Percentiles rank a stretch among this genome's conserved stretches.
Evolutionary conservation across 2,113 vertebrate species (phyloP).

Genomic region (Hyla sarda): DNA sequence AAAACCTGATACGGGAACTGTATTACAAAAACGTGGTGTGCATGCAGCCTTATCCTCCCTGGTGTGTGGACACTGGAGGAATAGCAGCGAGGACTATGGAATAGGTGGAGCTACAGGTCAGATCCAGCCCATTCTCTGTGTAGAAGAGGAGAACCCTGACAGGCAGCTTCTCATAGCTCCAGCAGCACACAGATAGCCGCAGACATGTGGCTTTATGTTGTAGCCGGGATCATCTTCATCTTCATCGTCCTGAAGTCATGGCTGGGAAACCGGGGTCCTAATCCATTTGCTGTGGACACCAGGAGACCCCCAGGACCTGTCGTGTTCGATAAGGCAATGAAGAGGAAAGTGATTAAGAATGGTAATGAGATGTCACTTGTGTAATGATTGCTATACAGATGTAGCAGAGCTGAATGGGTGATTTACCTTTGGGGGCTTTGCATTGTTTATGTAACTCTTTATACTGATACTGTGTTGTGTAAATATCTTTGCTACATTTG

Average conservation of each 20-base stretch:
- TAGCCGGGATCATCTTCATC: slow-evolving; percentile 45
- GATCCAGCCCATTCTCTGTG: slow-evolving; percentile 18
- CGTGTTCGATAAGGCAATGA: slow-evolving; percentile 78
- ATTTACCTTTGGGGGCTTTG: too few relatives aligned
- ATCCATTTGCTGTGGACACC: slow-evolving; percentile 79
- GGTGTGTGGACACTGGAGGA: neutral
- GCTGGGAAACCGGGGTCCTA: slow-evolving; percentile 55
- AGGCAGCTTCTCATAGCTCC: neutral
- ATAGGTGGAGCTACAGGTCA: neutral
- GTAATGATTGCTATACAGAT: neutral
- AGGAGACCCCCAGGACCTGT: slow-evolving; percentile 76
- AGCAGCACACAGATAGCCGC: neutral
- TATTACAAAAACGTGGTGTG: too few relatives aligned
- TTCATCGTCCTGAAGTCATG: neutral
- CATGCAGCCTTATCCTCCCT: too few relatives aligned
- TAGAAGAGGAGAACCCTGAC: neutral
- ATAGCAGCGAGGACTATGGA: neutral
- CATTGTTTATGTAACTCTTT: too few relatives aligned
- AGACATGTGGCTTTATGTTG: slow-evolving; percentile 61
- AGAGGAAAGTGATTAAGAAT: slow-evolving; percentile 86
- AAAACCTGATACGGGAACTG: too few relatives aligned
- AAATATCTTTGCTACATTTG: too few relatives aligned
- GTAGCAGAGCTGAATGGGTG: too few relatives aligned
- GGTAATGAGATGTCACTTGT: slow-evolving; percentile 67
- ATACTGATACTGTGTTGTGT: too few relatives aligned